Conservation (phyloP, 2,888 invertebrate genomes). For the Acleris emargana region DNA sequence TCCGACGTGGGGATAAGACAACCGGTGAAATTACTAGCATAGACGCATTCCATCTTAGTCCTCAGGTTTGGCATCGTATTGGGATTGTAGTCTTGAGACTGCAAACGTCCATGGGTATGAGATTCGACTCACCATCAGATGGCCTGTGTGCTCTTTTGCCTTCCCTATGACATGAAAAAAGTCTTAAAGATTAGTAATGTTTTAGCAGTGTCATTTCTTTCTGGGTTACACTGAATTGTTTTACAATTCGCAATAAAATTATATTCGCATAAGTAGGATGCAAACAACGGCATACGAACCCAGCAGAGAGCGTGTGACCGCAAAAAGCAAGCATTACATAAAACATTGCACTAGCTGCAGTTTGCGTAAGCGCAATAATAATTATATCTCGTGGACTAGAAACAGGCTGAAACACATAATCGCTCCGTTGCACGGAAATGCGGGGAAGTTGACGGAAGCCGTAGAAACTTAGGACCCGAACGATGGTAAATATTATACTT, state of each 20-base stretch:
- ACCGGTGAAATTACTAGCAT: no score
- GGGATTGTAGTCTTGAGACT: no score
- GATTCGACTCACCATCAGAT: no score
- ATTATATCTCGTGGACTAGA: slow-evolving; percentile 52
- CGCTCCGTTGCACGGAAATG: slow-evolving; percentile 20
- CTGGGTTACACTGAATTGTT: slow-evolving; percentile 16
- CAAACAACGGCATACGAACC: slow-evolving; percentile 24
- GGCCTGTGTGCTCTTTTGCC: no score
- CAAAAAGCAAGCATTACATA: slow-evolving; percentile 53
- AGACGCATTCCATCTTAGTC: no score
- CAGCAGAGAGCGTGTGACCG: slow-evolving; percentile 43
- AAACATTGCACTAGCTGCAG: slow-evolving; percentile 45
- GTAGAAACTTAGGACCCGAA: slow-evolving; percentile 17
- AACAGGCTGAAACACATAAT: slow-evolving; percentile 39
- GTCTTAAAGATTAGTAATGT: not conserved
- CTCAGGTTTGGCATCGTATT: no score
- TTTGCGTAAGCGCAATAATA: slow-evolving; percentile 49
- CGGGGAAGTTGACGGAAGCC: slow-evolving; percentile 10
- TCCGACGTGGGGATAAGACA: no score
- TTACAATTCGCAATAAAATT: slow-evolving; percentile 25
- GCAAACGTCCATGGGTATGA: no score
- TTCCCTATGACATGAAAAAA: no score
- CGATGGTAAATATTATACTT: slow-evolving; percentile 21
- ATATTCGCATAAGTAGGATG: slow-evolving; percentile 22
- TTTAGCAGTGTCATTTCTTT: not conserved